phyloP scores from a whole-genome alignment of 2,113 vertebrate species.

The Hemibagrus wyckioides region DNA sequence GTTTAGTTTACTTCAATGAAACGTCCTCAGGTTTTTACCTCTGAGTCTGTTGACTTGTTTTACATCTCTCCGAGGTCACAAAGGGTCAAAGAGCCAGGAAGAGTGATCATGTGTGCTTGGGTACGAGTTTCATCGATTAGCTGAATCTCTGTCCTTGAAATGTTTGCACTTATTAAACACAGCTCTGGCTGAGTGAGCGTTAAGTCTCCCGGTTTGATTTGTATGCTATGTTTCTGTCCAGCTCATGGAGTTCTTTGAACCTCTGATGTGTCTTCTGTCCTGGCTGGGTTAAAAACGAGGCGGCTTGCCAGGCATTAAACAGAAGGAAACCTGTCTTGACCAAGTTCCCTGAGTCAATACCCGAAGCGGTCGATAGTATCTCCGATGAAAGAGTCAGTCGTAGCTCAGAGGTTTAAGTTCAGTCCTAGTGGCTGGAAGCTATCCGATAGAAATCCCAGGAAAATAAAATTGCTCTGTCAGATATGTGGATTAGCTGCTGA shows the following conservation, averaged over 20 bases:
- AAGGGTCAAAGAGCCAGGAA: neutral
- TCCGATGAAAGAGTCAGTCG: neutral
- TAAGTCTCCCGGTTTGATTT: neutral
- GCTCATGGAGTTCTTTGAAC: conserved; percentile 12
- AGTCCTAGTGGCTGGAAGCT: neutral
- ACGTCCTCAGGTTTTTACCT: neutral
- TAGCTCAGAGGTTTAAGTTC: neutral
- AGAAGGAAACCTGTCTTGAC: conserved; percentile 30
- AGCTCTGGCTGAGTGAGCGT: neutral
- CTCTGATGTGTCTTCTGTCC: conserved; percentile 1
- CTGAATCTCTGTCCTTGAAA: neutral
- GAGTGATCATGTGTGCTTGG: neutral
- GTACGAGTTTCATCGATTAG: neutral
- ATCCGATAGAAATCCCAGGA: neutral
- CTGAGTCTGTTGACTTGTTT: neutral
- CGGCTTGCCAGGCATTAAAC: neutral
- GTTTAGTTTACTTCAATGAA: no score
- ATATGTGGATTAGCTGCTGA: neutral
- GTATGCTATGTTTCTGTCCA: neutral
- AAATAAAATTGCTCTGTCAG: neutral
- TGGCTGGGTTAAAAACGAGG: neutral
- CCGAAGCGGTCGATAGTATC: conserved; percentile 9
- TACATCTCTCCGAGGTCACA: neutral
- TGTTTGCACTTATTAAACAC: neutral
- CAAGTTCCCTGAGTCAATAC: conserved; percentile 4